Evolutionary conservation across 2,888 invertebrate genomes (phyloP), one percentile per base, ranked within the genome.

Genomic region (Drosophila testacea): DNA sequence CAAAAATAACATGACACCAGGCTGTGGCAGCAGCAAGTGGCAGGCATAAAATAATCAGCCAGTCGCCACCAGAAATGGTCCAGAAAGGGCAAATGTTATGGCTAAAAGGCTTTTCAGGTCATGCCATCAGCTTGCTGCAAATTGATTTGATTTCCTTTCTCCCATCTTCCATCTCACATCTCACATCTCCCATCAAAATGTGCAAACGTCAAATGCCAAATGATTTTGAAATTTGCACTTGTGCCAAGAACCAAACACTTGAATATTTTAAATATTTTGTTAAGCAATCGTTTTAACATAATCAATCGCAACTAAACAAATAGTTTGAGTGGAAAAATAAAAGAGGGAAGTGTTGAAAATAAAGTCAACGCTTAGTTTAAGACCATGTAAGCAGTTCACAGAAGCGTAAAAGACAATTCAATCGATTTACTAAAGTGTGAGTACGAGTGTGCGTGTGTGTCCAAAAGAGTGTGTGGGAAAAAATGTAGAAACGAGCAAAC

Each of bases 31-130:
- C 72, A 38, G 50, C 78, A 68, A 60, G 57, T 55, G 65, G 65
- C 85, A 74, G 78, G 76, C 84, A 83, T 81, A 72, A 84, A 83
- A 83, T 83, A 87, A 83, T 87, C 88, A 84, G 73, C 16, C 83
- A 74, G 68, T 61, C 69, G 69, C 61, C 65, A 68, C 52, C 82
- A 67, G 68, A 81, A 66, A 65, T 67, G 74, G 47, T 44, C 54
- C 68, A 71, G 60, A 78, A 85, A 74, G 64, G 76, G 78, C 83
- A 85, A 88, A 83, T 81, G 86, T 83, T 81, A 56, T 61, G 78
- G 75, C 69, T 77, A 85, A 84, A 85, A 83, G 86, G 78, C 78
- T 87, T 82, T 84, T 69, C 77, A 85, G 83, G 83, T 85, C 83
- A 69, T 54, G 72, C 13, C 69, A 70, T 63, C 30, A 41, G 36